phyloP scores from a whole-genome alignment of 2,113 vertebrate genomes.

The Ailurus styani region DNA sequence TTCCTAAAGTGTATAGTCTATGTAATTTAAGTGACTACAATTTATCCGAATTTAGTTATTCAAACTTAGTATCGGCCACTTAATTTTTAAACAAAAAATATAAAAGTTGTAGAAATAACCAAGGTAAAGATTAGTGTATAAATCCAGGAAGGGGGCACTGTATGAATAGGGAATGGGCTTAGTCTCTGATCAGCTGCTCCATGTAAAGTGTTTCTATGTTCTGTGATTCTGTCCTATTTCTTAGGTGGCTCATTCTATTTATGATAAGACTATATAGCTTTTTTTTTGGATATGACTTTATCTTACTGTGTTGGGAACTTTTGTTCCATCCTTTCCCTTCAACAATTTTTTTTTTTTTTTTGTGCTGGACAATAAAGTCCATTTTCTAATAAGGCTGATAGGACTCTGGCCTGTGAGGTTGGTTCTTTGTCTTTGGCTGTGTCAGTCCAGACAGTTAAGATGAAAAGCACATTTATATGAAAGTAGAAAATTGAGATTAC shows the following conservation, averaged over 20 bases:
- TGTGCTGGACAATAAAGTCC: constrained; percentile 42
- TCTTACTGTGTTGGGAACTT: constrained; percentile 2
- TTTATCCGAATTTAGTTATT: neutral
- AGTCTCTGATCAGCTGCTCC: neutral
- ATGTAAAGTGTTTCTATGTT: constrained; percentile 6
- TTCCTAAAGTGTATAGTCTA: neutral
- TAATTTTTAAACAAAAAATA: neutral
- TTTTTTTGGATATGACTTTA: neutral
- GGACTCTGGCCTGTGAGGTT: neutral
- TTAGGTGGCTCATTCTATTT: neutral
- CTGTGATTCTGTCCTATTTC: neutral
- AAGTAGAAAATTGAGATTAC: constrained; percentile 66
- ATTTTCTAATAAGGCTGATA: constrained; percentile 64
- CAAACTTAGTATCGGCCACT: neutral
- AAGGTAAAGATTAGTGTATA: neutral
- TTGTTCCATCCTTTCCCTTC: neutral
- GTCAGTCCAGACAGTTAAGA: constrained; percentile 67
- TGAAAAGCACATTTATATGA: constrained; percentile 64
- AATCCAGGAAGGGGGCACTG: neutral
- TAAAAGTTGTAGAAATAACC: neutral
- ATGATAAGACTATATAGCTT: constrained; percentile 11
- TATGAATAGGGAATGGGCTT: neutral
- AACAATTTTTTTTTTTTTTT: constrained; percentile 15
- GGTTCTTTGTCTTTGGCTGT: constrained; percentile 58
- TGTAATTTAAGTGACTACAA: neutral